A percentile compares a stretch with the other conserved stretches of the same genome.
These are phyloP conservation scores for Leptopterna dolabrata DNA, from an alignment of 2,888 invertebrate species.

Conservation along the genomic window DNA sequence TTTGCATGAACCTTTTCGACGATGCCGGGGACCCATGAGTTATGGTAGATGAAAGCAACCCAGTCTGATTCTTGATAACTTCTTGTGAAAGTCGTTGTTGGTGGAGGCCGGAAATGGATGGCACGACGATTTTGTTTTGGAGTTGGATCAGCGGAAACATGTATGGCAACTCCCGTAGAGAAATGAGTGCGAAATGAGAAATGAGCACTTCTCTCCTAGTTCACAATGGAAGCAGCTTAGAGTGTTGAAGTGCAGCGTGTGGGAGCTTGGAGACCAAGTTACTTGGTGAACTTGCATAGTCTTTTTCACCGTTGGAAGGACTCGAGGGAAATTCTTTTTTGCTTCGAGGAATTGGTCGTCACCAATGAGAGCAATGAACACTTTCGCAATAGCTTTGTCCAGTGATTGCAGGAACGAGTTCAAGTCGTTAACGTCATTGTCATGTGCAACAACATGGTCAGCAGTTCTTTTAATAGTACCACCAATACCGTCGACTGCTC, in stretches of 20 bases:
- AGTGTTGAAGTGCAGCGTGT: background rate
- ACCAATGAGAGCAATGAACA: background rate
- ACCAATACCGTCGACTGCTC: slow-evolving; percentile 65
- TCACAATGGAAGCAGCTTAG: slow-evolving; percentile 35
- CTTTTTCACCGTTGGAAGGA: background rate
- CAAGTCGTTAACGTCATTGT: slow-evolving; percentile 25
- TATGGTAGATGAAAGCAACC: background rate
- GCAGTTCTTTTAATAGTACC: slow-evolving; percentile 64
- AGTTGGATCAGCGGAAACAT: background rate
- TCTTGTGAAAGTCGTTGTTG: background rate
- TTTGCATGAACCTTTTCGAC: background rate
- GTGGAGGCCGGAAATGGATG: no score
- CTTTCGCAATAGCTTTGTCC: background rate
- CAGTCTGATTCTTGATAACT: background rate
- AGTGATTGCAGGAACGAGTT: background rate
- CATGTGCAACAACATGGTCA: slow-evolving; percentile 54
- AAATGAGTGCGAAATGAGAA: no score
- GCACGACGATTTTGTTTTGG: no score
- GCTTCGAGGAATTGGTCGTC: background rate
- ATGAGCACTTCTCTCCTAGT: background rate
- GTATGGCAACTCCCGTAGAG: background rate
- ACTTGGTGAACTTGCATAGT: slow-evolving; percentile 51
- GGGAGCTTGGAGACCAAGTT: background rate
- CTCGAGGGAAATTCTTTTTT: background rate
- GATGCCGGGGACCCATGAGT: background rate